Evolutionary conservation across 2,797 vertebrate genomes (phyloP).

Genomic region (Gymnocypris eckloni): DNA sequence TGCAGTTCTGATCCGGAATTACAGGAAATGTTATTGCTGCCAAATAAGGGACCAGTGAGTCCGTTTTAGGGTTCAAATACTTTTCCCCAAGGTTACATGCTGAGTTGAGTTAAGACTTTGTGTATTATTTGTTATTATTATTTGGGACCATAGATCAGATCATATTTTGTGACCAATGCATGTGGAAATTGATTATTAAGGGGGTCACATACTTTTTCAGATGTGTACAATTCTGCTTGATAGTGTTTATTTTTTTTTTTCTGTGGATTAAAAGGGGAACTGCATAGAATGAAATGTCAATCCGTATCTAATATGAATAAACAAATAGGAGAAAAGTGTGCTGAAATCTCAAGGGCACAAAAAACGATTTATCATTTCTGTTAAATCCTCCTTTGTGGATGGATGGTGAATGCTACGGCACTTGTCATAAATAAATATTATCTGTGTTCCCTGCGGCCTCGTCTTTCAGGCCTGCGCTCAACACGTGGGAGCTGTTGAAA

Average conservation of each 20-base stretch:
- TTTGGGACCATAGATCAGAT: neutral
- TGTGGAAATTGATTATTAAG: neutral
- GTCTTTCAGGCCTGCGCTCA: constrained; percentile 17
- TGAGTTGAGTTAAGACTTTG: neutral
- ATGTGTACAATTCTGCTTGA: neutral
- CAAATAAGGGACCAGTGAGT: neutral
- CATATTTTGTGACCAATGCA: neutral
- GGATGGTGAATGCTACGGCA: constrained; percentile 22
- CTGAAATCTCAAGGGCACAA: constrained; percentile 37
- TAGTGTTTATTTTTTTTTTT: neutral
- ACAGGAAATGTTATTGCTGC: neutral
- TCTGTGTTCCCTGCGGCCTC: constrained; percentile 23
- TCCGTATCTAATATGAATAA: constrained; percentile 35
- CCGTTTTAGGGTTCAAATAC: neutral
- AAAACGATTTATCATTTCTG: constrained; percentile 24
- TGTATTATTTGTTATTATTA: neutral
- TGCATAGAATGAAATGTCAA: constrained; percentile 18
- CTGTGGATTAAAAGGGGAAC: neutral
- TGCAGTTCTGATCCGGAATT: neutral
- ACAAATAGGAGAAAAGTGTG: constrained; percentile 10
- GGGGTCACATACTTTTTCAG: neutral
- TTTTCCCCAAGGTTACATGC: neutral
- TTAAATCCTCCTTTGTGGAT: constrained; percentile 36
- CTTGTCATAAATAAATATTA: constrained; percentile 51
- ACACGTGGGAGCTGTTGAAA: constrained; percentile 46